Base-by-base conservation (phyloP, 2,888 invertebrate species). In the Gibbula magus region DNA sequence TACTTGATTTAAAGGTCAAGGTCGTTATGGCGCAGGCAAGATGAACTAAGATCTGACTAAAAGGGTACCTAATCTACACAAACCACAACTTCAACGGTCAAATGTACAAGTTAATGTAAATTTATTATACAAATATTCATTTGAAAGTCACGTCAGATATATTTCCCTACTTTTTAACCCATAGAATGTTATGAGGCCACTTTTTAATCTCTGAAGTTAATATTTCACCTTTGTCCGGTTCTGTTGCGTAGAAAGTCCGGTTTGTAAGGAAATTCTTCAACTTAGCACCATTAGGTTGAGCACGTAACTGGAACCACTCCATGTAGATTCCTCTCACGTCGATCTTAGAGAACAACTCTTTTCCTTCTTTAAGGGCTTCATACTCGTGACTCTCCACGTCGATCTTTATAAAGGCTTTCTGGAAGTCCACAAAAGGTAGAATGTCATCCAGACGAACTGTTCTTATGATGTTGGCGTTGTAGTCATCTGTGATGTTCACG, bases 351-450 rank as follows among this genome's bases (percentile, higher is more conserved):
- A 70, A 70, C 32, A 70, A 5, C 35, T 35, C n/a, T 0, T 39
- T 35, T 0, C 32, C 70, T 35, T 29, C 70, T 70, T 35, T 70
- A 13, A 70, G 35, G 3, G 35, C 70, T n/a, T 70, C 32, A 35
- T 70, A 70, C 20, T 70, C 70, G 18, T 70, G 70, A 5, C n/a
- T 32, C 18, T 70, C 70, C 1, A 70, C 70, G n/a, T 70, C 70
- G 16, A 70, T 35, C 35, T 70, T 70, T n/a, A 70, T 35, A n/a
- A 70, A n/a, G 39, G 70, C 70, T 35, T 70, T 70, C 35, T 25
- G 70, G 35, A 70, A 70, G 32, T 70, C 70, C 16, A 70, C 35
- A 29, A 70, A 29, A 2, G 29, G 35, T n/a, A 70, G 35, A 7
- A 70, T 13, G 7, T 70, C 70, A 20, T 70, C 70, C 32, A 35